Base-by-base conservation (phyloP, 2,113 vertebrate genomes). In the Hyla sarda region DNA sequence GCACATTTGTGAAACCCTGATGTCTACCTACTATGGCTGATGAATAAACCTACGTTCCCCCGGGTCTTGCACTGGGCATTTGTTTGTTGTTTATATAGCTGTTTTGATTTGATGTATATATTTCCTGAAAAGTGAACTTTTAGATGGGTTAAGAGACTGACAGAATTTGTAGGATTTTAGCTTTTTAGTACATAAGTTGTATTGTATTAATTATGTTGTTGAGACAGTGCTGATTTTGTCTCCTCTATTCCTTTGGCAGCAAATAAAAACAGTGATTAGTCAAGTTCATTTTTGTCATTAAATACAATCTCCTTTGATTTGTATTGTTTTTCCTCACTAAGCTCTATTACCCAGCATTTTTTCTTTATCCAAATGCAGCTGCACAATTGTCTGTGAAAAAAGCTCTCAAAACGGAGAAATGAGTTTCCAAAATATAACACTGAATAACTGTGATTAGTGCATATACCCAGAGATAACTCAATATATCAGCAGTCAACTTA, bases 251-350 rank as follows among this genome's bases (percentile, higher is more conserved):
- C 78, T 81, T 81, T 86, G 78, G 78, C 77, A 86, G 48, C 76
- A 86, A 86, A 86, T 86, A 86, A 86, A 86, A 86, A 86, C 78
- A 86, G 67, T 86, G 85, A 86, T 86, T 86, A 86, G 77, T 45
- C 77, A 86, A 86, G 85, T 86, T 86, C 85, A 86, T 81, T 86
- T 85, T 81, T 86, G 85, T 86, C 77, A 82, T 81, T 86, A 86
- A 86, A 86, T 86, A 86, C 85, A 86, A 86, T 86, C 85, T 81
- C 77, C 67, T 82, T 86, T 86, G 85, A 86, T 86, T 86, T 82
- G 56, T 71, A 86, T 86, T 86, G 85, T 86, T 86, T 72, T 86
- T 82, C 48, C 78, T 74, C 23, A 25, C 56, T 60, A 14, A 74
- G 77, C 71, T 58, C 32, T 74, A 62, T 82, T 74, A 62, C 52